Evolutionary conservation across 2,113 vertebrate genomes (phyloP), one percentile per base, ranked within the genome.

Genomic region (Xiphias gladius): DNA sequence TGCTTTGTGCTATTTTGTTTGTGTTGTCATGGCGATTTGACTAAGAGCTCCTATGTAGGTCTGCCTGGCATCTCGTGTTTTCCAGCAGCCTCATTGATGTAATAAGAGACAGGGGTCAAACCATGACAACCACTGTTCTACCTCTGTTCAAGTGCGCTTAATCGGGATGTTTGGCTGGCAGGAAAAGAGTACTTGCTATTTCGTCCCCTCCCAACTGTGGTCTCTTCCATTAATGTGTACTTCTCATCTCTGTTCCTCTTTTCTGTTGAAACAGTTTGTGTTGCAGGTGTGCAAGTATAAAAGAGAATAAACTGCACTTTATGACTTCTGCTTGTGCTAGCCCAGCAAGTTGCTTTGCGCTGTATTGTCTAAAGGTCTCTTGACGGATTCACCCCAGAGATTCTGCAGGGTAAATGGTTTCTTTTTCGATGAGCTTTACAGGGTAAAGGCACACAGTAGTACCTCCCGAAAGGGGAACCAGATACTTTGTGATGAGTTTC

Each of bases 1-100:
- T 12, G 78, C 79, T 90, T 91, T 90, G 87, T 86, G 84, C 64
- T 92, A 92, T 94, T 94, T 93, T 94, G 92, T 94, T 91, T 93
- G 88, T 12, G 92, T 95, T 82, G 91, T 83, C 90, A 92, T 92
- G 91, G 93, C 12, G 55, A 90, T 81, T 68, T 80, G 76, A 86
- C 83, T 83, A 64, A 86, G 74, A 50, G 76, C 89, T 73, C 46
- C 79, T 84, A 24, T 62, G 71, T 69, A 86, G 82, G 85, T 79
- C 82, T 30, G 59, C 73, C 41, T 64, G 89, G 87, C 89, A 85
- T 89, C 87, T 82, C 11, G 52, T 66, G 80, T 80, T 87, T 87
- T 88, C 76, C 80, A 86, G 79, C 65, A 37, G 83, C 59, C 72
- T 85, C 82, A 86, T 59, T 88, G 83, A 84, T 87, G 86, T 48